phyloP scores from a whole-genome alignment of 1,140 invertebrate genomes.

The Holotrichia oblita region DNA sequence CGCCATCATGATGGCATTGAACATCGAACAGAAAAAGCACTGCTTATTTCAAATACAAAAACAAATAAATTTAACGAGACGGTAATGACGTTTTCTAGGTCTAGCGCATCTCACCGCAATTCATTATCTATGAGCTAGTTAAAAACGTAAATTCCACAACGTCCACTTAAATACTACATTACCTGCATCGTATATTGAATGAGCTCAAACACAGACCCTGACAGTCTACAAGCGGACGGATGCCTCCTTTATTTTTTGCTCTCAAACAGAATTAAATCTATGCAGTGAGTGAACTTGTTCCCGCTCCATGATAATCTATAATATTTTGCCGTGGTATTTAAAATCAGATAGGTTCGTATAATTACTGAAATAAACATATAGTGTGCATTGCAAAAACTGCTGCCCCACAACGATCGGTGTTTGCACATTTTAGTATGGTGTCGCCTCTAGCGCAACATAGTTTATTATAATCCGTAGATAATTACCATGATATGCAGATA shows the following conservation, averaged over 20 bases:
- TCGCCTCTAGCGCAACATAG: background rate
- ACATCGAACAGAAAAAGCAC: background rate
- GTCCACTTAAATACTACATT: background rate
- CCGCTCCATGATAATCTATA: background rate
- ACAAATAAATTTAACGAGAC: background rate
- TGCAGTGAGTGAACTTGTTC: background rate
- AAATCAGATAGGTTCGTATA: background rate
- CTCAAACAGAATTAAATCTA: background rate
- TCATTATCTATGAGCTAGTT: background rate
- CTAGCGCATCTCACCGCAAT: background rate
- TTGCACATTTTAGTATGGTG: background rate
- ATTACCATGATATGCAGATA: background rate
- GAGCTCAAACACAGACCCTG: background rate
- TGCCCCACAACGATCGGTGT: background rate
- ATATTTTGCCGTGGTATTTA: background rate
- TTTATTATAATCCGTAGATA: background rate
- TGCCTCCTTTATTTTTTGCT: background rate
- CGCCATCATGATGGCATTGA: background rate
- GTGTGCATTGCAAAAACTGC: background rate
- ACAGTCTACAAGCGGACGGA: background rate
- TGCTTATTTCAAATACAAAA: background rate
- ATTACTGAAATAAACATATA: background rate
- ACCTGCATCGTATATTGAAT: background rate
- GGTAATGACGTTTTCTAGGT: slow-evolving; percentile 1
- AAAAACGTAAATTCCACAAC: background rate